Evolutionary conservation across 2,797 vertebrate genomes (phyloP).

Genomic region (Picus viridis): DNA sequence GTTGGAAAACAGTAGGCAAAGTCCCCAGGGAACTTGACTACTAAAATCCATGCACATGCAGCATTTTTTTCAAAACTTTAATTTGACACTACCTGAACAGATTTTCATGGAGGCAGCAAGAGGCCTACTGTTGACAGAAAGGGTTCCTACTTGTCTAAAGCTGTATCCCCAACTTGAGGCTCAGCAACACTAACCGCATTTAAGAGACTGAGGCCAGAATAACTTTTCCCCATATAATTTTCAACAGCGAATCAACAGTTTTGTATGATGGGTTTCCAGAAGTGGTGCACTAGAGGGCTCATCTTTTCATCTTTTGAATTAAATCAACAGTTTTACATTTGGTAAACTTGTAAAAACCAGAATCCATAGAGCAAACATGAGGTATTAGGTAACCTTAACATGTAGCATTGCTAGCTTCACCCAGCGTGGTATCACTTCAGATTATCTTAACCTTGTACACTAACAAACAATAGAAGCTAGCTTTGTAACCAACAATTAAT

Average conservation of each 20-base stretch:
- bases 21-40: background rate
- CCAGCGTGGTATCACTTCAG: background rate
- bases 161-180: background rate
- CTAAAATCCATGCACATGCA: background rate
- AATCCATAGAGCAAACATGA: background rate
- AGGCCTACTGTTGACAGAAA: background rate
- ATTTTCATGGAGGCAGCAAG: background rate
- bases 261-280: background rate
- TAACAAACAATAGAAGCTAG: background rate
- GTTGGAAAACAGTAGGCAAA: background rate
- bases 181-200: background rate
- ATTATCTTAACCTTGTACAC: background rate
- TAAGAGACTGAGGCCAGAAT: background rate
- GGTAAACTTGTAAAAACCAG: background rate
- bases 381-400: background rate
- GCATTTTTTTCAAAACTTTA: background rate
- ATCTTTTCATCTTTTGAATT: background rate
- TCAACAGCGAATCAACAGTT: background rate
- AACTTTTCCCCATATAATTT: background rate
- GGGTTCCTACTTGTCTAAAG: background rate
- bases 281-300: background rate
- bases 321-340: background rate
- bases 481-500: background rate
- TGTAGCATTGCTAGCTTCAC: background rate
- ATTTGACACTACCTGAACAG: background rate